phyloP scores from a whole-genome alignment of 2,113 vertebrate genomes.

The Corvus hawaiiensis region DNA sequence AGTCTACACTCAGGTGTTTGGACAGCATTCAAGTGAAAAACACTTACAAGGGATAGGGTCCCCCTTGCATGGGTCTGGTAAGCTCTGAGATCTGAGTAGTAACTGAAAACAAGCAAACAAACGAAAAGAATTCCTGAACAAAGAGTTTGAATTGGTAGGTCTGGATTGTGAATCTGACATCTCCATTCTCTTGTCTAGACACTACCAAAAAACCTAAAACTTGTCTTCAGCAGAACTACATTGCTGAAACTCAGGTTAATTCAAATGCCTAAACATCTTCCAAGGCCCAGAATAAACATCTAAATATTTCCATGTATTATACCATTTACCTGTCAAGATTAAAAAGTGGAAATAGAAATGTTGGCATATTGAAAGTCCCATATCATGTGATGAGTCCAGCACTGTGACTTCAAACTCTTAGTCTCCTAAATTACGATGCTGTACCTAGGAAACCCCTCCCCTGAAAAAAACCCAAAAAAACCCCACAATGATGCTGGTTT shows the following conservation, averaged over 20 bases:
- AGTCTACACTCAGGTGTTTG: not conserved
- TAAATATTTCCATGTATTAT: not conserved
- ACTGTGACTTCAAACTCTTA: not conserved
- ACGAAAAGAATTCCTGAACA: not conserved
- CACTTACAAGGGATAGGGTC: not conserved
- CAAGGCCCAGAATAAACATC: not conserved
- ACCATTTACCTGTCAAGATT: not conserved
- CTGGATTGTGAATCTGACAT: not conserved
- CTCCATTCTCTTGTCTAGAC: not conserved
- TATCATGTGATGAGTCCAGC: not conserved
- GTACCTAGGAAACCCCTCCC: not conserved
- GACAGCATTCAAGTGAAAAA: not conserved
- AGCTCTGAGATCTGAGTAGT: not conserved
- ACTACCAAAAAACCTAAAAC: not conserved
- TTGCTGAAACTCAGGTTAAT: not conserved
- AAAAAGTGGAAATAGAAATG: not conserved
- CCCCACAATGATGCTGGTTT: accelerated
- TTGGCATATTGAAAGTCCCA: not conserved
- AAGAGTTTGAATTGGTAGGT: not conserved
- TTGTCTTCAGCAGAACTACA: not conserved
- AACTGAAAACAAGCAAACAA: not conserved
- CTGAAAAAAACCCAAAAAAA: no score
- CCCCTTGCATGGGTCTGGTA: not conserved
- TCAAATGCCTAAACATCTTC: not conserved
- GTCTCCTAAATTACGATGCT: not conserved